Evolutionary conservation across 1,140 invertebrate species (phyloP).

Genomic region (Polypedilum pembai): DNA sequence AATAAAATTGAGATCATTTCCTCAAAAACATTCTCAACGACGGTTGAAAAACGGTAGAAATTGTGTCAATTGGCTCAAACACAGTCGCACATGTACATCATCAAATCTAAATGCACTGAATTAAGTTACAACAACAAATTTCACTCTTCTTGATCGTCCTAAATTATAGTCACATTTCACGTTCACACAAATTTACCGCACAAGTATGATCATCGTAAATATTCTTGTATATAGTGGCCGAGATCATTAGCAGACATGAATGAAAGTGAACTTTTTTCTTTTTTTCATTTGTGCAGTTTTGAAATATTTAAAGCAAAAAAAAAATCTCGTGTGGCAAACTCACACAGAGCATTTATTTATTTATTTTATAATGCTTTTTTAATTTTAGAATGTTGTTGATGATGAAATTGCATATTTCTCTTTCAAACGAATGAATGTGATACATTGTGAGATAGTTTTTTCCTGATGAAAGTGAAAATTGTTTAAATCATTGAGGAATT

Average conservation of each 20-base stretch:
- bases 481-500: too few relatives aligned
- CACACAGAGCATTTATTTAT: too few relatives aligned
- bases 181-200: too few relatives aligned
- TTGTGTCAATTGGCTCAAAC: neutral
- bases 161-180: too few relatives aligned
- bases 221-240: neutral
- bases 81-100: neutral
- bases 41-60: neutral
- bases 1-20: constrained; percentile 6
- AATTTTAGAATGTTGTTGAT: constrained; percentile 6
- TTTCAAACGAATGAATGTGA: too few relatives aligned
- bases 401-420: neutral
- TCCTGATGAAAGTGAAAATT: too few relatives aligned
- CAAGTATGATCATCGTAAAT: neutral
- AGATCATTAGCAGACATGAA: constrained; percentile 12
- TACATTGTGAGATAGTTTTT: too few relatives aligned
- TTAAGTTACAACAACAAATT: neutral
- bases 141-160: too few relatives aligned
- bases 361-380: neutral
- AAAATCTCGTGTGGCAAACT: neutral
- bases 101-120: neutral
- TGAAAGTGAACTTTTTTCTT: neutral
- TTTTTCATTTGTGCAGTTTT: neutral
- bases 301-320: neutral
- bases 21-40: neutral